phyloP scores from a whole-genome alignment of 2,888 invertebrate species.

The Dioctria linearis region DNA sequence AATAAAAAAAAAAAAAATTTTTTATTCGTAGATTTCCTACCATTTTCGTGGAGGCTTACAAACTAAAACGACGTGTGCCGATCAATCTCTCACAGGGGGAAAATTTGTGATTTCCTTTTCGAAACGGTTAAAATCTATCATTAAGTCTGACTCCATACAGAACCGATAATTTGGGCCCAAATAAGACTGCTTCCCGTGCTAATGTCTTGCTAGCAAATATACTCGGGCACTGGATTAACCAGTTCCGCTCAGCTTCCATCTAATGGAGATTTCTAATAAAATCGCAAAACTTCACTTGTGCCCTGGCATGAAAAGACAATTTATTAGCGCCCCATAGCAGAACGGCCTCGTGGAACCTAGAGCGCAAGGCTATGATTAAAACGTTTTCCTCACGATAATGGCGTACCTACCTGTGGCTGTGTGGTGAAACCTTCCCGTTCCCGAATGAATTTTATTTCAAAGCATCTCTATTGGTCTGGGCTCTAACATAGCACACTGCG shows the following conservation, averaged over 20 bases:
- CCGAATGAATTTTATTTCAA: not conserved
- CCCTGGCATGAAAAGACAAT: slow-evolving; percentile 41
- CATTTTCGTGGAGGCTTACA: not conserved
- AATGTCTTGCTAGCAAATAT: slow-evolving; percentile 26
- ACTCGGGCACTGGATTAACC: slow-evolving; percentile 43
- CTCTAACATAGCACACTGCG: not conserved
- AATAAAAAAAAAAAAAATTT: not conserved
- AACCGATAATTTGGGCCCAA: slow-evolving; percentile 37
- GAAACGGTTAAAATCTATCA: slow-evolving; percentile 38
- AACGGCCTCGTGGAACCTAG: slow-evolving; percentile 19
- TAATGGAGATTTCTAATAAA: slow-evolving; percentile 51
- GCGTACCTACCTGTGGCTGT: slow-evolving; percentile 18
- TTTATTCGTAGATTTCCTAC: slow-evolving; percentile 8
- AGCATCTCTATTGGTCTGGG: not conserved
- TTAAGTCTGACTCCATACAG: not conserved
- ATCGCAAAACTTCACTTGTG: slow-evolving; percentile 23
- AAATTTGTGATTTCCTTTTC: slow-evolving; percentile 31
- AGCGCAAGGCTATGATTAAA: slow-evolving; percentile 45
- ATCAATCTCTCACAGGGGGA: slow-evolving; percentile 18
- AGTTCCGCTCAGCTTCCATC: slow-evolving; percentile 47
- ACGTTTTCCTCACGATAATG: slow-evolving; percentile 48
- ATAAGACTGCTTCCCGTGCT: slow-evolving; percentile 39
- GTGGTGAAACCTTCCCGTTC: slow-evolving; percentile 5
- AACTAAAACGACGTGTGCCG: not conserved
- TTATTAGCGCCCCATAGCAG: slow-evolving; percentile 50